These are phyloP conservation scores for Hermatobates lingyangjiaoensis DNA, from an alignment of 1,140 invertebrate species.

Conservation along the genomic window DNA sequence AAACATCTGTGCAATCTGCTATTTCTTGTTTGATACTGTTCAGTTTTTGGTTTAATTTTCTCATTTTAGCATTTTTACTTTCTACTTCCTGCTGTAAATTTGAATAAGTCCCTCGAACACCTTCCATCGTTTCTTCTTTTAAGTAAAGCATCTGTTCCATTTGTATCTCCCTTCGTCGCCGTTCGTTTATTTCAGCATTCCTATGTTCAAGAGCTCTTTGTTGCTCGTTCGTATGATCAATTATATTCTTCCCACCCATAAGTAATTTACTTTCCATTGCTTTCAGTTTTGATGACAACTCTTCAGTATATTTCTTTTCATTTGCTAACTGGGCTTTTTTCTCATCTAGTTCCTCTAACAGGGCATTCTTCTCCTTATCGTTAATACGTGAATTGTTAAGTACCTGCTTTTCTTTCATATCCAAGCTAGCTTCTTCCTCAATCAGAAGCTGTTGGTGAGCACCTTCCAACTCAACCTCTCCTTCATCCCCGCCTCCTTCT, in stretches of 20 bases:
- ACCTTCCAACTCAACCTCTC: constrained; percentile 3
- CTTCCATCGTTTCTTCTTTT: constrained; percentile 72
- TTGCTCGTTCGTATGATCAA: constrained; percentile 79
- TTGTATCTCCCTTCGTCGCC: constrained; percentile 56
- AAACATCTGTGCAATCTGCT: constrained; percentile 63
- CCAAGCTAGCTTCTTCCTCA: constrained; percentile 10
- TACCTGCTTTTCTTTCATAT: constrained; percentile 8
- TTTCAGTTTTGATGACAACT: constrained; percentile 26
- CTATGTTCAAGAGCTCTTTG: constrained; percentile 64
- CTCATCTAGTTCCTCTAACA: constrained; percentile 33
- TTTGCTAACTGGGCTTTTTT: constrained; percentile 32
- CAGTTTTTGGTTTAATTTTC: constrained; percentile 45
- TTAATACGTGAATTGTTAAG: constrained; percentile 6
- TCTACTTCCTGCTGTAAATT: constrained; percentile 83
- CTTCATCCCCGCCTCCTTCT: constrained; percentile 1
- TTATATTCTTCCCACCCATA: constrained; percentile 64
- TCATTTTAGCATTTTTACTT: constrained; percentile 72
- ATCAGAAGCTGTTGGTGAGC: constrained; percentile 8
- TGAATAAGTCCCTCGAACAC: constrained; percentile 65
- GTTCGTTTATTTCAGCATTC: constrained; percentile 59
- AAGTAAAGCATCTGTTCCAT: constrained; percentile 71
- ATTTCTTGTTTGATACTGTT: constrained; percentile 46
- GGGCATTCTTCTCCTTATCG: constrained; percentile 32
- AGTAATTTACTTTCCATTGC: constrained; percentile 76
- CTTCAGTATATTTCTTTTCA: constrained; percentile 16